Base-by-base conservation (phyloP, 1,140 invertebrate genomes). In the Mesaphorura yosii region DNA sequence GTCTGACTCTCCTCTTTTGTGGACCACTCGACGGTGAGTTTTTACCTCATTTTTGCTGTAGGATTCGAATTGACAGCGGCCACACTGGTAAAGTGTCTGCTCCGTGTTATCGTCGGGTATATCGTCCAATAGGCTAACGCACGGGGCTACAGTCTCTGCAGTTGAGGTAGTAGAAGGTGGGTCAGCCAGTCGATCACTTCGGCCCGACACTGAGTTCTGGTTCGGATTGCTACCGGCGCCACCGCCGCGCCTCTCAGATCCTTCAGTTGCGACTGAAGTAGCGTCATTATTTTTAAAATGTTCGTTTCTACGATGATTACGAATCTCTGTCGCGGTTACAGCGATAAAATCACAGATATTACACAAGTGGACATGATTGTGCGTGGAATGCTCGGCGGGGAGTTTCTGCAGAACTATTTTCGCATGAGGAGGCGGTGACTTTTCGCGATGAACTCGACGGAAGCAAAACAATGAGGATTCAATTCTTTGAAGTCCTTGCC, bases 371-470 rank as follows among this genome's bases (percentile, higher is more conserved):
- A 7, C 31, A 10, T 7, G 19, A 4, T 23, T 31, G 19, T 10
- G 17, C 7, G 10, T 31, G 6, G 25, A n/a, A n/a, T n/a, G n/a
- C n/a, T n/a, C 27, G 4, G 3, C n/a, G 5, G 22, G 15, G 10
- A 48, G 10, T 48, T 23, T 31, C 46, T 48, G 17, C 25, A 48
- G 29, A 48, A 37, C 23, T 34, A 48, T 7, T 31, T 14, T 5
- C 7, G 15, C 19, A 17, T 31, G 20, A 34, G 12, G 46, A 27
- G 28, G 10, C 20, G 4, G 5, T 48, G 26, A 34, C 22, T 31
- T 34, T 31, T 31, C 31, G 10, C 31, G 31, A 10, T n/a, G 10
- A n/a, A 10, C 31, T n/a, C 31, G 10, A 34, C 31, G 31, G 10
- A 10, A 10, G 31, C n/a, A n/a, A n/a, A 10, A 34, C 31, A 34